Percentiles rank a stretch among this genome's conserved stretches.
These are phyloP conservation scores for Aspidiotus destructor DNA, from an alignment of 2,888 invertebrate genomes.

Conservation along the genomic window DNA sequence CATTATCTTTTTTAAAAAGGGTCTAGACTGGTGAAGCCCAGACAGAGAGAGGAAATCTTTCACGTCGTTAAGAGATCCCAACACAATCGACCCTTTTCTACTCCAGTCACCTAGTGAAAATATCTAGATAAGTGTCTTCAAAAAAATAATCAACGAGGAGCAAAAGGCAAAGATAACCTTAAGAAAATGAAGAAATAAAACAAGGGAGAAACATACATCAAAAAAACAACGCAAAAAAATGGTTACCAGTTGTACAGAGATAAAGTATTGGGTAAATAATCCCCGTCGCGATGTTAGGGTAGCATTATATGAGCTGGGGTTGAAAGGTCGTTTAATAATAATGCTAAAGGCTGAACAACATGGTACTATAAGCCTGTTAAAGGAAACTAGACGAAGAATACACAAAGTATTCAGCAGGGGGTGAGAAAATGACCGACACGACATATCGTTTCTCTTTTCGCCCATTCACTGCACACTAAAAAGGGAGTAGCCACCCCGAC, in stretches of 20 bases:
- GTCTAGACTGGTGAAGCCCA: too few species aligned
- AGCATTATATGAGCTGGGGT: conserved; percentile 27
- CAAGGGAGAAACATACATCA: background rate
- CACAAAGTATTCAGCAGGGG: conserved; percentile 2
- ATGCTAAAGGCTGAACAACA: conserved; percentile 32
- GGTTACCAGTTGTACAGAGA: conserved; percentile 19
- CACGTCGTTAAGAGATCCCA: too few species aligned
- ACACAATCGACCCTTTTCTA: too few species aligned
- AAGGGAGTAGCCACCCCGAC: conserved; percentile 3
- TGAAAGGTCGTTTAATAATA: conserved; percentile 33
- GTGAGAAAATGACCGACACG: conserved; percentile 33
- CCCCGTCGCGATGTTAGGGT: conserved; percentile 20
- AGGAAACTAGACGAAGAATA: conserved; percentile 15
- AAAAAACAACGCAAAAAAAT: conserved; percentile 20
- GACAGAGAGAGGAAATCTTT: too few species aligned
- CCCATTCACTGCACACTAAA: conserved; percentile 9
- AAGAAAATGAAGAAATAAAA: background rate
- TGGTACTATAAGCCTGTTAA: conserved; percentile 25
- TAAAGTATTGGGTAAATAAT: conserved; percentile 26
- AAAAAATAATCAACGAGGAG: too few species aligned
- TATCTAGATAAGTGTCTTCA: too few species aligned
- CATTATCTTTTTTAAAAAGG: too few species aligned
- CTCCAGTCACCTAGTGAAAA: too few species aligned
- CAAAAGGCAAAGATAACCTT: too few species aligned
- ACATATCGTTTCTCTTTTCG: conserved; percentile 23